These are phyloP conservation scores for Lagodon rhomboides DNA, from an alignment of 2,797 vertebrate species.

Conservation along the genomic window DNA sequence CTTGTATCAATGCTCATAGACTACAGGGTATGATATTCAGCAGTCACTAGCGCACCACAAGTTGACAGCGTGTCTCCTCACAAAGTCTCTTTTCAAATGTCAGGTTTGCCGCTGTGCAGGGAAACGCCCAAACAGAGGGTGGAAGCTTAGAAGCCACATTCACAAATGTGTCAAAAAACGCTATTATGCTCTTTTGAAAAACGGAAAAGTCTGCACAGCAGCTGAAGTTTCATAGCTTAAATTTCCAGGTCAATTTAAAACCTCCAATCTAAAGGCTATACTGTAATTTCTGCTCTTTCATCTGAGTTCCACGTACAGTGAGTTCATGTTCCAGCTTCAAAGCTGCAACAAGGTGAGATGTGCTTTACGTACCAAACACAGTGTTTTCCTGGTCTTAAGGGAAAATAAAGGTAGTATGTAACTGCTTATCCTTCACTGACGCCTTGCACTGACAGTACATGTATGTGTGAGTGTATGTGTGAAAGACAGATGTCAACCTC, in stretches of 20 bases:
- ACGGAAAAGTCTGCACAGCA: not conserved
- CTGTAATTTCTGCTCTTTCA: not conserved
- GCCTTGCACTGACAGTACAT: not conserved
- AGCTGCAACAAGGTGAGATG: not conserved
- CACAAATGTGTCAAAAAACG: not conserved
- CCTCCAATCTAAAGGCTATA: not conserved
- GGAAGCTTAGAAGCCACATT: not conserved
- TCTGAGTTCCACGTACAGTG: not conserved
- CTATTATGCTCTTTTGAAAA: not conserved
- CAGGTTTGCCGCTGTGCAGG: not conserved
- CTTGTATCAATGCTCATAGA: not conserved
- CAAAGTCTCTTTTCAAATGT: not conserved
- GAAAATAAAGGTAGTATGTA: not conserved
- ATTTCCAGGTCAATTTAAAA: not conserved
- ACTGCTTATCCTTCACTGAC: not conserved
- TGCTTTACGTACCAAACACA: not conserved
- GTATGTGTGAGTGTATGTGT: not conserved
- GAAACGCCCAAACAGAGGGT: not conserved
- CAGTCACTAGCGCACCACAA: not conserved
- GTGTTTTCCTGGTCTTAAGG: not conserved
- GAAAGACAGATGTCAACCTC: conserved; percentile 19
- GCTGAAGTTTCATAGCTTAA: not conserved
- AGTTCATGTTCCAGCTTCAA: not conserved
- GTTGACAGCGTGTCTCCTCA: conserved; percentile 2
- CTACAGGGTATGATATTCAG: not conserved